These are phyloP conservation scores for Phoebastria nigripes DNA, from an alignment of 2,797 vertebrate genomes.

Conservation along the genomic window DNA sequence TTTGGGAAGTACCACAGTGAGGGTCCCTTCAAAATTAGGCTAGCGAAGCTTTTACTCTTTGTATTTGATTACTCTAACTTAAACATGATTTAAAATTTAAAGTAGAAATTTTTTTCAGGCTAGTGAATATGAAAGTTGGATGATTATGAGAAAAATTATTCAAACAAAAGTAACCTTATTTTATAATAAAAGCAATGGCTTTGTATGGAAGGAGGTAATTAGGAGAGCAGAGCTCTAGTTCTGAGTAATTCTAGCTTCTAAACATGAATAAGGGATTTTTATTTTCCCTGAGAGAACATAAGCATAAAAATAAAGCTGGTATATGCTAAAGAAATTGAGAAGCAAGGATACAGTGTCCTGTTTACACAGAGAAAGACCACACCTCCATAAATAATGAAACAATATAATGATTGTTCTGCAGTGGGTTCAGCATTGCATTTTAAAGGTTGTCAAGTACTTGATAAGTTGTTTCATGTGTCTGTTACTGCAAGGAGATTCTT, in stretches of 20 bases:
- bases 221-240: neutral
- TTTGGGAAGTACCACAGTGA: neutral
- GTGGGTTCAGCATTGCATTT: neutral
- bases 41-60: neutral
- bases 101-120: neutral
- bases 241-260: neutral
- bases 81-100: neutral
- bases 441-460: neutral
- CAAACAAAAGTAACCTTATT: neutral
- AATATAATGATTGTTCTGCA: neutral
- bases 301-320: neutral
- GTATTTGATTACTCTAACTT: neutral
- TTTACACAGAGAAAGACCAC: neutral
- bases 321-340: neutral
- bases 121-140: neutral
- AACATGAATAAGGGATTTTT: neutral
- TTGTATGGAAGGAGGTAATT: neutral
- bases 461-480: neutral
- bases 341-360: neutral
- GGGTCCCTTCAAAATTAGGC: neutral
- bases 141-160: neutral
- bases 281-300: neutral
- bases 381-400: conserved; percentile 66
- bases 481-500: neutral
- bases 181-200: neutral